Evolutionary conservation across 2,888 invertebrate species (phyloP).

Genomic region (Rhabditoides inermis): DNA sequence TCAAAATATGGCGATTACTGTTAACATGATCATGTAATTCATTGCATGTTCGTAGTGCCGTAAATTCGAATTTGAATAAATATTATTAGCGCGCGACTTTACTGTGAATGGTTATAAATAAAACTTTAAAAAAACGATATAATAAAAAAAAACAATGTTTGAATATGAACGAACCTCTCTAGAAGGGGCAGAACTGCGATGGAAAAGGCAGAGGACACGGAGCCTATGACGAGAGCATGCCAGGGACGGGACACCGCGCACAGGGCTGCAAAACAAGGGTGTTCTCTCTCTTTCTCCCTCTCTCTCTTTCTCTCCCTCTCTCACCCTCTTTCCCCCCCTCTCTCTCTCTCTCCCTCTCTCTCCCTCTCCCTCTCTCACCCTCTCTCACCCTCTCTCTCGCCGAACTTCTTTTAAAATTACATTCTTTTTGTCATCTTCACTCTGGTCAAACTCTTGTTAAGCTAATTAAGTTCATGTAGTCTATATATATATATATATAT

Average conservation of each 20-base stretch:
- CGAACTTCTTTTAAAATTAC: neutral
- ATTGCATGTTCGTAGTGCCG: too few species aligned
- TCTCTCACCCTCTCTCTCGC: neutral
- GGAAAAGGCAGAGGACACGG: conserved; percentile 31
- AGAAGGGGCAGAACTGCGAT: conserved; percentile 33
- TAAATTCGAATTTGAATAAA: too few species aligned
- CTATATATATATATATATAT: too few species aligned
- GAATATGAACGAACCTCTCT: conserved; percentile 14
- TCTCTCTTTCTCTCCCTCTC: neutral
- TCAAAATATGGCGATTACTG: too few species aligned
- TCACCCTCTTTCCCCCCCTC: neutral
- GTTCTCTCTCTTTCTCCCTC: neutral
- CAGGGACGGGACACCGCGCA: conserved; percentile 42
- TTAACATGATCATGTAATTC: too few species aligned
- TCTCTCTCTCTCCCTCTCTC: neutral
- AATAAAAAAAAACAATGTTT: neutral
- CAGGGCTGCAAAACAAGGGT: conserved; percentile 25
- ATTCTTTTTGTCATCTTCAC: neutral
- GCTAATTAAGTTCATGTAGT: too few species aligned
- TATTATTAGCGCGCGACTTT: too few species aligned
- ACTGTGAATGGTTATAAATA: too few species aligned
- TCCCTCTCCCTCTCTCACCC: neutral
- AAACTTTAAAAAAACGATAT: neutral
- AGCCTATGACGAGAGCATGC: conserved; percentile 38
- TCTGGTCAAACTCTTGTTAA: too few species aligned